These are phyloP conservation scores for Zygothrica quintamaculata DNA, from an alignment of 2,888 invertebrate species.

Conservation along the genomic window DNA sequence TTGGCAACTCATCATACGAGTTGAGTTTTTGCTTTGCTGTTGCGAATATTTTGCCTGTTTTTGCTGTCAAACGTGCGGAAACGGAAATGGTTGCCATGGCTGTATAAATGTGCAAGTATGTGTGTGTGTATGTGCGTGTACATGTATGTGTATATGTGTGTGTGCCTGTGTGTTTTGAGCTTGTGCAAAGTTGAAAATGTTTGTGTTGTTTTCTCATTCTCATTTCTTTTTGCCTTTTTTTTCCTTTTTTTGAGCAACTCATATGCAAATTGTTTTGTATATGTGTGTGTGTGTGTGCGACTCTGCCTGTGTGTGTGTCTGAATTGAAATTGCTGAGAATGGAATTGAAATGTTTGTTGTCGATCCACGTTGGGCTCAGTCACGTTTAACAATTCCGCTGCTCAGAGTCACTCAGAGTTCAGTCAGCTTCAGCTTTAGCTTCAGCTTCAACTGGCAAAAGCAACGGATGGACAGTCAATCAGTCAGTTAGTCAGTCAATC, in stretches of 20 bases:
- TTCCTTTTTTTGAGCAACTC: slow-evolving; percentile 46
- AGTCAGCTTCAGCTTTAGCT: slow-evolving; percentile 41
- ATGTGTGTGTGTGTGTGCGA: slow-evolving; percentile 25
- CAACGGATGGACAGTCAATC: slow-evolving; percentile 55
- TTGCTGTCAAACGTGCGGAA: slow-evolving; percentile 77
- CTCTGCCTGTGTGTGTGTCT: slow-evolving; percentile 35
- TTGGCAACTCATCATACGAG: background rate
- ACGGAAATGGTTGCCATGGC: slow-evolving; percentile 72
- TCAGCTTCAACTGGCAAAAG: slow-evolving; percentile 13
- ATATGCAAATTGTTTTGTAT: slow-evolving; percentile 70
- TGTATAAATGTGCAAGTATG: slow-evolving; percentile 25
- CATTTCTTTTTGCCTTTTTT: slow-evolving; percentile 12
- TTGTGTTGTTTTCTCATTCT: slow-evolving; percentile 36
- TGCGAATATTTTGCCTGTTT: slow-evolving; percentile 45
- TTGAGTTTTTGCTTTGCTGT: slow-evolving; percentile 13
- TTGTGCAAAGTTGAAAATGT: slow-evolving; percentile 50
- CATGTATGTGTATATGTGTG: slow-evolving; percentile 2
- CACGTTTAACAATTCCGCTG: slow-evolving; percentile 58
- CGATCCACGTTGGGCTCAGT: slow-evolving; percentile 64
- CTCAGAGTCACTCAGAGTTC: slow-evolving; percentile 53
- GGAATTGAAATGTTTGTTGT: slow-evolving; percentile 78
- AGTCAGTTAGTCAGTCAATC: slow-evolving; percentile 63
- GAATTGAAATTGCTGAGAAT: slow-evolving; percentile 76
- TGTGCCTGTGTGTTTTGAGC: background rate
- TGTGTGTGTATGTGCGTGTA: slow-evolving; percentile 20